Base-by-base conservation (phyloP, 2,113 vertebrate genomes). In the Loxodonta africana region DNA sequence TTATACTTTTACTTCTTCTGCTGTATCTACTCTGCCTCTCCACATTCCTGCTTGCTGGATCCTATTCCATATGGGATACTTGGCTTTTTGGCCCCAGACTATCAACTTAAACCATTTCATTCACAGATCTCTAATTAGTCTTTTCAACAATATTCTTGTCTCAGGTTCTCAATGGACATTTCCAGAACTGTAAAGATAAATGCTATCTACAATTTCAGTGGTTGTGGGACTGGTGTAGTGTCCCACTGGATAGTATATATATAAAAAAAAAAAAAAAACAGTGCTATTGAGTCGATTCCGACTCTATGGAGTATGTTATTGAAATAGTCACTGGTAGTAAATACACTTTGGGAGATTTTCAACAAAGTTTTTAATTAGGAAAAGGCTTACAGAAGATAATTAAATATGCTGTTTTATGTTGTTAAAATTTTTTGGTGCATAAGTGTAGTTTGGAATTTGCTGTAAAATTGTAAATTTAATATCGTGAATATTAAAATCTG, bases 1-100 rank as follows among this genome's bases (percentile, higher is more conserved):
- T 92, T 95, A 78, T 97, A 95, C 96, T 96, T 97, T 95, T 94
- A 87, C 65, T 96, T 95, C 95, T 65, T 94, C 85, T 96, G 71
- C 92, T 96, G 9, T 94, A 97, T 94, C 95, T 69, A 90, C 76
- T 97, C 51, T 95, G 51, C 77, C 63, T 95, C 84, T n/a, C 51
- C 53, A 95, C 77, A 88, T 85, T 95, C 48, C 90, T 85, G 87
- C 94, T 88, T 94, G 77, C 90, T 96, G 93, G 90, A 87, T 94
- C 95, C 90, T 97, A 95, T 97, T 92, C 96, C 96, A 97, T 96
- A 96, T 98, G 97, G 95, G 94, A 95, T 95, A 63, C 77, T 96
- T 97, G 96, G 87, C 92, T 97, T 95, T 97, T 97, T 96, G 93
- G 96, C 90, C 95, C 25, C 73, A 91, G 33, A 82, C n/a, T 94